phyloP scores from a whole-genome alignment of 2,113 vertebrate species.

The Aegithalos caudatus region DNA sequence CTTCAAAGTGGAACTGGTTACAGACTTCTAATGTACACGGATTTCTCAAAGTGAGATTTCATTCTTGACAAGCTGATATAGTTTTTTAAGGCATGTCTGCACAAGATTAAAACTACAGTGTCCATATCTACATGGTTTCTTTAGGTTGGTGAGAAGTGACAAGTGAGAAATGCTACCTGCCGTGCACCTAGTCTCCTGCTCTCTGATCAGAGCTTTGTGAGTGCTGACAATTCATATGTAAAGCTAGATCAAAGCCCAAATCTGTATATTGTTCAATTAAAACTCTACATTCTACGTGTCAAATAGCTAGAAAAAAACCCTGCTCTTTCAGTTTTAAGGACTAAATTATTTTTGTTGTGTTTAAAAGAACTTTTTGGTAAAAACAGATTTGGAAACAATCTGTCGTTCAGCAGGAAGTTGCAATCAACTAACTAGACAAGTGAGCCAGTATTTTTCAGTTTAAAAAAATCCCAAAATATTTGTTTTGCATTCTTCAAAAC shows the following conservation, averaged over 20 bases:
- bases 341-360: not conserved
- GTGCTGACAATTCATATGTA: not conserved
- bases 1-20: not conserved
- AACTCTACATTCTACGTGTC: not conserved
- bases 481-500: not conserved
- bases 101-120: not conserved
- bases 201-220: not conserved
- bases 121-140: not conserved
- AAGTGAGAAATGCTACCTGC: not conserved
- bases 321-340: not conserved
- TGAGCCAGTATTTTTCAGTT: not conserved
- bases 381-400: not conserved
- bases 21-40: not conserved
- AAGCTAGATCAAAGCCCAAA: not conserved
- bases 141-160: not conserved
- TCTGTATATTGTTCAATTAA: not conserved
- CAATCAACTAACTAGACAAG: not conserved
- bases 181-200: not conserved
- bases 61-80: not conserved
- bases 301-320: not conserved
- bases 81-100: not conserved
- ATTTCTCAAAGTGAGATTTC: not conserved
- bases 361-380: not conserved
- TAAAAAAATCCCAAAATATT: not conserved
- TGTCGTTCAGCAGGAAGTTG: not conserved